Conservation (phyloP, 2,113 vertebrate genomes). For the Amphilophus citrinellus region DNA sequence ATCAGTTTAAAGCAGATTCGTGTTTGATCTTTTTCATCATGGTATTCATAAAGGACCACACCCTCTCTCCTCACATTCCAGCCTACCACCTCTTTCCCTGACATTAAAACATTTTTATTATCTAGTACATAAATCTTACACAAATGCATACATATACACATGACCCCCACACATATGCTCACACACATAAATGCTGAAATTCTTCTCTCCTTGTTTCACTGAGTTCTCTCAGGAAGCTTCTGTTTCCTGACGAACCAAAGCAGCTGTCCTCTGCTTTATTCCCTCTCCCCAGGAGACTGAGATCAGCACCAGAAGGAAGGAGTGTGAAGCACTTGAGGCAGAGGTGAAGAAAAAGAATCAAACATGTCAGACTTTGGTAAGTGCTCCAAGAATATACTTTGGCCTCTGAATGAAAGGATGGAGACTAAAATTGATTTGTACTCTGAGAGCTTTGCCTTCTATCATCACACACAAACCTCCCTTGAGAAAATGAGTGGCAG, state of each 20-base stretch:
- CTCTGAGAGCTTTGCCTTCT: constrained; percentile 55
- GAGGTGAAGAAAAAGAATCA: constrained; percentile 85
- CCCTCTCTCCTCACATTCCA: neutral
- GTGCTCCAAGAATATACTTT: constrained; percentile 71
- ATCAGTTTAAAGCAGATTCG: neutral
- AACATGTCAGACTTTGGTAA: constrained; percentile 88
- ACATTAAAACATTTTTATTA: constrained; percentile 30
- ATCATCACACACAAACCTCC: constrained; percentile 67
- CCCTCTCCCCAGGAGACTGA: constrained; percentile 80
- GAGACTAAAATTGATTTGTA: constrained; percentile 71
- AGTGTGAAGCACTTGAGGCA: constrained; percentile 80
- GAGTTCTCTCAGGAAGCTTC: constrained; percentile 38
- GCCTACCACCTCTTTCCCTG: constrained; percentile 13
- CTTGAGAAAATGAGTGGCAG: constrained; percentile 51
- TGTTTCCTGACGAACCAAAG: constrained; percentile 56
- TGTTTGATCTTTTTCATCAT: neutral
- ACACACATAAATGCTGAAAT: constrained; percentile 26
- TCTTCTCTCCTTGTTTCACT: constrained; percentile 7
- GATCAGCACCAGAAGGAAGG: constrained; percentile 80
- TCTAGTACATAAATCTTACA: constrained; percentile 27
- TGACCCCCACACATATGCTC: neutral
- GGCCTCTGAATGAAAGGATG: constrained; percentile 60
- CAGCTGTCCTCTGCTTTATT: constrained; percentile 55
- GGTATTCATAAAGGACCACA: constrained; percentile 1
- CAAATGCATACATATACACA: neutral